Conservation (phyloP, 37 sponge, comb jelly and placozoan species). For the Dysidea cf. avara region DNA sequence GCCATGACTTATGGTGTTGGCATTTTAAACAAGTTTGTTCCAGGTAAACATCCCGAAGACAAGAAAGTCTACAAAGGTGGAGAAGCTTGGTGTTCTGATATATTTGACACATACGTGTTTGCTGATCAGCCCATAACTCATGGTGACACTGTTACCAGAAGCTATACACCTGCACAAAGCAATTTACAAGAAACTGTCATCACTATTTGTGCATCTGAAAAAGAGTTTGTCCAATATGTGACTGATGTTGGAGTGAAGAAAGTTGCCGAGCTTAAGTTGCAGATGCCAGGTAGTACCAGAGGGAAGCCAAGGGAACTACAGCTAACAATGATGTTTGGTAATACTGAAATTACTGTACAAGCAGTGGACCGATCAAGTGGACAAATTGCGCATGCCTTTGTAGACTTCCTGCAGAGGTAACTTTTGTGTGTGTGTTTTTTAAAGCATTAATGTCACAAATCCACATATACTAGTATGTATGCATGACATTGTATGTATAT, state of each 20-base stretch:
- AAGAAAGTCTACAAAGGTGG: slow-evolving; percentile 67
- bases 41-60: slow-evolving; percentile 65
- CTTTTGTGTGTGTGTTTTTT: too few relatives aligned
- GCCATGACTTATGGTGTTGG: slow-evolving; percentile 85
- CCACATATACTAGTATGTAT: too few relatives aligned
- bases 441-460: too few relatives aligned
- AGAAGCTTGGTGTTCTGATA: slow-evolving; percentile 73
- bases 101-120: slow-evolving; percentile 82
- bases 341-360: slow-evolving; percentile 65
- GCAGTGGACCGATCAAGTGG: slow-evolving; percentile 62
- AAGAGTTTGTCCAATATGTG: slow-evolving; percentile 43
- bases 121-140: slow-evolving; percentile 70
- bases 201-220: slow-evolving; percentile 64
- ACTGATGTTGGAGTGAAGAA: slow-evolving; percentile 74
- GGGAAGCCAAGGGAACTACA: slow-evolving; percentile 40
- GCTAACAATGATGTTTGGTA: slow-evolving; percentile 72
- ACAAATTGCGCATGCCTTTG: slow-evolving; percentile 34
- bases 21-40: slow-evolving; percentile 65
- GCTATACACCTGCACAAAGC: slow-evolving; percentile 67
- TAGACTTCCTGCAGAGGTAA: slow-evolving; percentile 68
- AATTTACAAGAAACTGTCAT: slow-evolving; percentile 54
- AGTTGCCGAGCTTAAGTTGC: slow-evolving; percentile 65
- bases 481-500: too few relatives aligned
- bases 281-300: slow-evolving; percentile 40
- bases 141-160: slow-evolving; percentile 51